Evolutionary conservation across 2,888 invertebrate genomes (phyloP), one percentile per base, ranked within the genome.

Genomic region (Sarcophaga carnaria): DNA sequence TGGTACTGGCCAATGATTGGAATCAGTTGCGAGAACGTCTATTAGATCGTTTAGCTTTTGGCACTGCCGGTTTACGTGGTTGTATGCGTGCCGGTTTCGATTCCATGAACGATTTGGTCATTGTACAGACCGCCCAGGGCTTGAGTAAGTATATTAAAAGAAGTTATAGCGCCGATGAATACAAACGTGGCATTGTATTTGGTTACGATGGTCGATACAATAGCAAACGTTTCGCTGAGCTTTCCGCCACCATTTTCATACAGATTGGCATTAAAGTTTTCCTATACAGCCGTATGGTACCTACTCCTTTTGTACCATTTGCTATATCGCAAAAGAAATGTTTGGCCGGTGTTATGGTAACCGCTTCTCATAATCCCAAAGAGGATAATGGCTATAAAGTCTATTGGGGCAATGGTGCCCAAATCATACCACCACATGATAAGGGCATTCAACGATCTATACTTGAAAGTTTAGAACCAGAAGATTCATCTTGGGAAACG

Each of bases 381-480:
- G 96, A 98, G 47, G 98, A 99, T 92, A 99, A 99, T 92, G 99
- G 99, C 2, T 99, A 99, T 92, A 99, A 99, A 94, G 99, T 99
- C 8, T 99, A 99, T 93, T 99, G 98, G 96, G 94, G 95, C 11
- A 99, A 99, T 93, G 98, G 99, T 0, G 96, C 98, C 10, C 99
- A 99, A 95, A 99, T 99, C 87, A 96, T 98, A 85, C 93, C 97
- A 0, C 99, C 99, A 0, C 97, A 97, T 88, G 99, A 99, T 92
- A 96, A 96, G 90, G 95, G 95, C 66, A 98, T 99, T 86, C 96
- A 99, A 89, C 94, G 95, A 1, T 94, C 95, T 72, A 99, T 99
- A 89, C 91, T 96, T 79, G 94, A 95, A 37, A 97, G 97, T 93
- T 94, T 98, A 79, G 94, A 95, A 93, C 99, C 99, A 0, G 94